Conservation (phyloP, 2,888 invertebrate genomes). For the Pharmacophagus antenor region DNA sequence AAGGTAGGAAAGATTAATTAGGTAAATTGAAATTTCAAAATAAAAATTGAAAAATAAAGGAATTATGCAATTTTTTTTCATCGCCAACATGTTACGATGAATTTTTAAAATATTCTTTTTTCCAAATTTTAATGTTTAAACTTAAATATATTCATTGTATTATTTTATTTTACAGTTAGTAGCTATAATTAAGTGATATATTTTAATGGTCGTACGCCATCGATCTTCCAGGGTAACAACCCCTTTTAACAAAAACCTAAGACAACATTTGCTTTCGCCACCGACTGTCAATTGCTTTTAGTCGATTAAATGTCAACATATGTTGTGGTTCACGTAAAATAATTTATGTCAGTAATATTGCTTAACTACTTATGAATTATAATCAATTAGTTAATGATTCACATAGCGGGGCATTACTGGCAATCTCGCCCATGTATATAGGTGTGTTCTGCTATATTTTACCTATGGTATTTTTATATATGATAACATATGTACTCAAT, state of each 20-base stretch:
- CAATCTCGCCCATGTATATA: no score
- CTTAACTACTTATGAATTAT: not conserved
- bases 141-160: not conserved
- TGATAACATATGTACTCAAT: no score
- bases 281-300: slow-evolving; percentile 18
- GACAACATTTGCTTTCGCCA: slow-evolving; percentile 19
- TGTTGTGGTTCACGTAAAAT: not conserved
- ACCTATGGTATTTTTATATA: no score
- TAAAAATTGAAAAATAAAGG: no score
- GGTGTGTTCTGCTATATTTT: no score
- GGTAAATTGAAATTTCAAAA: no score
- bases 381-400: slow-evolving; percentile 1
- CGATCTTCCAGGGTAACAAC: slow-evolving; percentile 15
- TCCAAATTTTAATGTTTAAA: no score
- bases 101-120: no score
- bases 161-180: not conserved
- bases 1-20: no score
- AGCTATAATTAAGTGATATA: not conserved
- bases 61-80: no score
- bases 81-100: no score
- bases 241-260: slow-evolving; percentile 23
- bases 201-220: not conserved
- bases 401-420: not conserved
- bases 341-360: not conserved
- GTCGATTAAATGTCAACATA: slow-evolving; percentile 21